A percentile compares a stretch with the other conserved stretches of the same genome.
Evolutionary conservation across 2,113 vertebrate species (phyloP).

Genomic region (Empidonax alnorum): DNA sequence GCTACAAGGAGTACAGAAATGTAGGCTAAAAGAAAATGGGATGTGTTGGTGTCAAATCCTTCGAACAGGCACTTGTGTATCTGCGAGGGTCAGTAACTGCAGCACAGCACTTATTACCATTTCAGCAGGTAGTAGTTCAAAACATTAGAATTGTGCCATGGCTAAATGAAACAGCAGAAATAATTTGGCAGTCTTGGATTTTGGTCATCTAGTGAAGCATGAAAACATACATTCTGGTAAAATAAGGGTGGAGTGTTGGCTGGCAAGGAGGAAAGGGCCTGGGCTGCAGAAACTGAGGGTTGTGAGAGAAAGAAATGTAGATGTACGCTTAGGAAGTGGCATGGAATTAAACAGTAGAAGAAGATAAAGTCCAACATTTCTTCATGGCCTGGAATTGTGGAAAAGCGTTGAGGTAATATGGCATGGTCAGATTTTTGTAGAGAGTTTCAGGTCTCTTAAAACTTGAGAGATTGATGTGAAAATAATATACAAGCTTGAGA

Average conservation of each 20-base stretch:
- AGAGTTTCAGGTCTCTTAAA: not conserved
- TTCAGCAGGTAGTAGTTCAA: not conserved
- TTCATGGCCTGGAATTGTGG: not conserved
- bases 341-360: not conserved
- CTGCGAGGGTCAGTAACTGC: not conserved
- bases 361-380: not conserved
- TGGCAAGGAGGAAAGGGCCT: not conserved
- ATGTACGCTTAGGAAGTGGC: not conserved
- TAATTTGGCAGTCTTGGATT: not conserved
- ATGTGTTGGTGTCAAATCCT: not conserved
- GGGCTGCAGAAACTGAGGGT: not conserved
- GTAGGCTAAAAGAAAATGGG: not conserved
- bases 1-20: not conserved
- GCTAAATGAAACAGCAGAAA: slow-evolving; percentile 17
- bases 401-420: not conserved
- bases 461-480: not conserved
- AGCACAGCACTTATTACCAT: not conserved
- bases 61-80: not conserved
- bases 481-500: not conserved
- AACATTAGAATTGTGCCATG: not conserved
- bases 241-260: not conserved
- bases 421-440: not conserved
- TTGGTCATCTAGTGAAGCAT: not conserved
- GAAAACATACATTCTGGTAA: not conserved
- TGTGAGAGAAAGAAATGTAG: not conserved